Percentiles rank a stretch among this genome's conserved stretches.
Evolutionary conservation across 2,113 vertebrate species (phyloP).

Genomic region (Ceyx margarethae): DNA sequence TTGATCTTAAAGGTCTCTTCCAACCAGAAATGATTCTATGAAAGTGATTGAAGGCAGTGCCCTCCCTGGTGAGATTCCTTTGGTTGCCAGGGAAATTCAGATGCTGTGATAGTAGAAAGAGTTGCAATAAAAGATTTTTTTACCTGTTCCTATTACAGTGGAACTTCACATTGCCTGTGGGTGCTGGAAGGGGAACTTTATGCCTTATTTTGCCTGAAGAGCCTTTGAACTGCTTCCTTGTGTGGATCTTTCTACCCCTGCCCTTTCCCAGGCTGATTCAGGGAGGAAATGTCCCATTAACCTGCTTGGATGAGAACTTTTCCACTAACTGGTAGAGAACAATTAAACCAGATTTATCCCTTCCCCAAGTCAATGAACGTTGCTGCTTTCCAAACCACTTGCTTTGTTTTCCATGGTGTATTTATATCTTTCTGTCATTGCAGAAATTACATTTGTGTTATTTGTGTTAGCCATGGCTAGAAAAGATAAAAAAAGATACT

Average conservation of each 20-base stretch:
- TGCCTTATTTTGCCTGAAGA: background rate
- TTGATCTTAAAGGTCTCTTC: no score
- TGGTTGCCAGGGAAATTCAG: background rate
- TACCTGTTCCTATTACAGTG: background rate
- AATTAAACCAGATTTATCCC: background rate
- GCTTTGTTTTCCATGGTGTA: background rate
- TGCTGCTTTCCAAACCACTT: background rate
- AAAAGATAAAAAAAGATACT: background rate
- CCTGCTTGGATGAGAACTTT: background rate
- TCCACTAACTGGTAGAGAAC: background rate
- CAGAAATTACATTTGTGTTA: background rate
- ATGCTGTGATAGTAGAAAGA: background rate
- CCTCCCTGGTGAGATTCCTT: background rate
- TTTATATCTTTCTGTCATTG: background rate
- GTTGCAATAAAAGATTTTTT: background rate
- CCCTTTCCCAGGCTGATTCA: background rate
- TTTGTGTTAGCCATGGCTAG: background rate
- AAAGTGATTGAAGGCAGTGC: no score
- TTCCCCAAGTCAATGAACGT: background rate
- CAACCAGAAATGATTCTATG: background rate
- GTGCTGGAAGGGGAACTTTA: background rate
- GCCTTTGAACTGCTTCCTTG: background rate
- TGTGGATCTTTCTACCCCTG: background rate
- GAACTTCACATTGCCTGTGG: background rate
- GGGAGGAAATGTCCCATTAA: background rate